phyloP scores from a whole-genome alignment of 2,113 vertebrate genomes.

The Octodon degus region DNA sequence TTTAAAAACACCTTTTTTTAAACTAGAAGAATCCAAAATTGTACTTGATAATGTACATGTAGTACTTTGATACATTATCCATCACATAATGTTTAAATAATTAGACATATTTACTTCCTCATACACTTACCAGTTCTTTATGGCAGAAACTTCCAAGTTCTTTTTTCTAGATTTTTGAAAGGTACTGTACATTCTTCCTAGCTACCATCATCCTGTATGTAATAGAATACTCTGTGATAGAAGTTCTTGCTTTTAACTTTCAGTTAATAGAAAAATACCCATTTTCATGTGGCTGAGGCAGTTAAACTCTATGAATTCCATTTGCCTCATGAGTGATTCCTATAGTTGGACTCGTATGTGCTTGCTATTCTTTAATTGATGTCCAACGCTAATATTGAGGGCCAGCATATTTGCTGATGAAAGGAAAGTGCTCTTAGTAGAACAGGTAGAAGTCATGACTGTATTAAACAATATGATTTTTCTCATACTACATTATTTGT shows the following conservation, averaged over 20 bases:
- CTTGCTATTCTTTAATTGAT: conserved; percentile 21
- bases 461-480: background rate
- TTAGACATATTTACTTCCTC: background rate
- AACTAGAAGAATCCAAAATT: background rate
- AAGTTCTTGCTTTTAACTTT: background rate
- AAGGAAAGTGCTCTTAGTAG: conserved; percentile 6
- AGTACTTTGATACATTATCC: background rate
- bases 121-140: background rate
- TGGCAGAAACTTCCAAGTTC: background rate
- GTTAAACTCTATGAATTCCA: background rate
- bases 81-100: background rate
- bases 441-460: background rate
- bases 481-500: background rate
- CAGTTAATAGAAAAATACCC: background rate
- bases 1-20: background rate
- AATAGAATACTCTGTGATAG: background rate
- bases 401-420: background rate
- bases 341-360: background rate
- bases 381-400: background rate
- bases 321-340: background rate
- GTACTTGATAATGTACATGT: background rate
- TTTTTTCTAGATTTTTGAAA: background rate
- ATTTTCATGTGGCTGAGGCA: background rate
- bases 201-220: background rate
- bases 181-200: background rate